Conservation (phyloP, 2,888 invertebrate species). For the Aphidoletes aphidimyza region DNA sequence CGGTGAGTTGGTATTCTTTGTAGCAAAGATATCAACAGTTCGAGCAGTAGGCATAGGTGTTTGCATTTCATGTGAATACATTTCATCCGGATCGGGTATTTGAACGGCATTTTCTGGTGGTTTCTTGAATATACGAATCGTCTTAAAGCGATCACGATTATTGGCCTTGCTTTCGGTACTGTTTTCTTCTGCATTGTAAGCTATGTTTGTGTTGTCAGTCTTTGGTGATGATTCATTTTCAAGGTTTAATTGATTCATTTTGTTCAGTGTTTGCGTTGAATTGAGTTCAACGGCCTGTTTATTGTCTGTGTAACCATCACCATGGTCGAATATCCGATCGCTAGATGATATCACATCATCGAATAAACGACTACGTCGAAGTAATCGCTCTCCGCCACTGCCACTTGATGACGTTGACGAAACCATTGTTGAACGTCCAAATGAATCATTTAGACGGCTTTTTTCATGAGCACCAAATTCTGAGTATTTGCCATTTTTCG, state of each 20-base stretch:
- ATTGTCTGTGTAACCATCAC: background rate
- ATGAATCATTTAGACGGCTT: slow-evolving; percentile 55
- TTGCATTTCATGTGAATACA: background rate
- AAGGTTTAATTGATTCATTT: background rate
- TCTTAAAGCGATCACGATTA: slow-evolving; percentile 66
- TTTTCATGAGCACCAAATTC: slow-evolving; percentile 54
- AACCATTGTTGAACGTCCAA: slow-evolving; percentile 17
- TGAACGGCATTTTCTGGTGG: slow-evolving; percentile 57
- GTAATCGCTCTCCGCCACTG: slow-evolving; percentile 62
- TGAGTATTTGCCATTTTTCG: slow-evolving; percentile 55
- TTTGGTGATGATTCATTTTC: background rate
- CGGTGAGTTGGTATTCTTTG: slow-evolving; percentile 5
- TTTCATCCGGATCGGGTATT: slow-evolving; percentile 54
- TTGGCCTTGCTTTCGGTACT: slow-evolving; percentile 53
- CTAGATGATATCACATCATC: slow-evolving; percentile 61
- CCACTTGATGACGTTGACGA: slow-evolving; percentile 54
- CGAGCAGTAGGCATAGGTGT: background rate
- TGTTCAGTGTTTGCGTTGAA: background rate
- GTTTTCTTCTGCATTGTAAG: slow-evolving; percentile 44
- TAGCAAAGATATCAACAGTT: background rate
- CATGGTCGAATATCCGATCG: background rate
- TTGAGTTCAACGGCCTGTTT: background rate
- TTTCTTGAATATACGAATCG: slow-evolving; percentile 64
- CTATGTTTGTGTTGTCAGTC: background rate
- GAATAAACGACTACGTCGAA: slow-evolving; percentile 65